Base-by-base conservation (phyloP, 2,113 vertebrate species). In the Microcebus ravelobensis region DNA sequence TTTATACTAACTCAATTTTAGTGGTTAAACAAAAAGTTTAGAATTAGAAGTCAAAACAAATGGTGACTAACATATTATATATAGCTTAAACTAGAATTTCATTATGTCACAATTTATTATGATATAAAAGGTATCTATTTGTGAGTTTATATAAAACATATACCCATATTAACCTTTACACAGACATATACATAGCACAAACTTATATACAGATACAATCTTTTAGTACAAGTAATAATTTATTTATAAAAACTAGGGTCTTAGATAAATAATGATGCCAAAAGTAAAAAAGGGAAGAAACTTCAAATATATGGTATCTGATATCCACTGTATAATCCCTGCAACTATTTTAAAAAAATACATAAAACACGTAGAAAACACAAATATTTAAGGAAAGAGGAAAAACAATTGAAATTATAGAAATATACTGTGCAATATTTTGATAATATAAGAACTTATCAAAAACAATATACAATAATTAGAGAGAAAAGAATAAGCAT, bases 161-260 rank as follows among this genome's bases (percentile, higher is more conserved):
- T 8, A 45, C 21, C 36, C 34, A 71, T 3, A 83, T 45, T 42
- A 5, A 42, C 63, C 18, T 63, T 84, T 77, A 52, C 6, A 76
- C 3, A 94, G 5, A 82, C 59, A 70, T 39, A 50, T 45, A 36
- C 6, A 34, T 15, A 29, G 18, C 6, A 73, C 42, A 36, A 50
- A 18, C 88, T 93, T 74, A 55, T 83, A 36, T 65, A 67, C 45
- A 87, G 14, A 82, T 67, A 25, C 1, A 89, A 17, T 74, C 18
- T 91, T 70, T 86, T 18, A 59, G 70, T 92, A 77, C 65, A 91
- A 95, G 82, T 76, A 87, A 17, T 55, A 90, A 90, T 0, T 74
- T 77, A 63, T 91, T 89, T 90, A 45, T 95, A 68, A 91, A 81
- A 85, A 17, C 21, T 59, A 45, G 4, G 2, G 14, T 85, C 29